phyloP scores from a whole-genome alignment of 1,140 invertebrate genomes.

The Hylyphantes graminicola region DNA sequence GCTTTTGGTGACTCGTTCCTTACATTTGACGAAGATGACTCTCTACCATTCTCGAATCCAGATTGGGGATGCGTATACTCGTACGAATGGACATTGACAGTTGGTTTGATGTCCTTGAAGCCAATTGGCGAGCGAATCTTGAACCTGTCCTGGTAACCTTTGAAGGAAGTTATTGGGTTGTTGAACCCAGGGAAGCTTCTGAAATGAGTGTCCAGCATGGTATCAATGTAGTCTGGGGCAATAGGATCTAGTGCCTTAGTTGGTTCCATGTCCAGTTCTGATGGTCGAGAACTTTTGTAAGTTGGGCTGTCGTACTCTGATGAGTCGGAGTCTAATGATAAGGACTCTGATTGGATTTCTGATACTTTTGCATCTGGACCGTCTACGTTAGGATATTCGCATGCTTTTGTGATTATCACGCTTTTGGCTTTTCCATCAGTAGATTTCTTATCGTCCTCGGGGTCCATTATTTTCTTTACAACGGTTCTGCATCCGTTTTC shows the following conservation, averaged over 20 bases:
- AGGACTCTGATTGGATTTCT: neutral
- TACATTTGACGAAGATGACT: neutral
- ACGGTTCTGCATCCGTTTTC: conserved; percentile 56
- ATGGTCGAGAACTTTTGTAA: conserved; percentile 24
- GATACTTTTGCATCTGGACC: conserved; percentile 54
- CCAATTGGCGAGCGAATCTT: conserved; percentile 25
- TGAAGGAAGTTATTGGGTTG: conserved; percentile 43
- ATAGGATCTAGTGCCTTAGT: conserved; percentile 31
- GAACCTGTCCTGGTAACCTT: conserved; percentile 46
- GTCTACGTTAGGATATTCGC: conserved; percentile 39
- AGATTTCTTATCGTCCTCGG: conserved; percentile 23
- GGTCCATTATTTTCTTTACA: conserved; percentile 47
- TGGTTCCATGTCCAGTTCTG: conserved; percentile 4
- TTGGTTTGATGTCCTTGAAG: conserved; percentile 53
- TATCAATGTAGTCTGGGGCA: conserved; percentile 48
- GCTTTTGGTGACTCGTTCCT: neutral
- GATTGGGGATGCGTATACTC: conserved; percentile 40
- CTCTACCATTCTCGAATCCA: conserved; percentile 16
- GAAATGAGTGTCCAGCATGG: conserved; percentile 49
- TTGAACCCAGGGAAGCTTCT: conserved; percentile 39
- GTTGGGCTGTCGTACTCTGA: conserved; percentile 3
- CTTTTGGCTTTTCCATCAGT: conserved; percentile 26
- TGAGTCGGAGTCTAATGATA: neutral
- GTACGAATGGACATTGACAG: conserved; percentile 23
- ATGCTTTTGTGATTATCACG: conserved; percentile 57